A percentile compares a stretch with the other conserved stretches of the same genome.
These are phyloP conservation scores for Calliphora vicina DNA, from an alignment of 1,140 invertebrate species.

Conservation along the genomic window DNA sequence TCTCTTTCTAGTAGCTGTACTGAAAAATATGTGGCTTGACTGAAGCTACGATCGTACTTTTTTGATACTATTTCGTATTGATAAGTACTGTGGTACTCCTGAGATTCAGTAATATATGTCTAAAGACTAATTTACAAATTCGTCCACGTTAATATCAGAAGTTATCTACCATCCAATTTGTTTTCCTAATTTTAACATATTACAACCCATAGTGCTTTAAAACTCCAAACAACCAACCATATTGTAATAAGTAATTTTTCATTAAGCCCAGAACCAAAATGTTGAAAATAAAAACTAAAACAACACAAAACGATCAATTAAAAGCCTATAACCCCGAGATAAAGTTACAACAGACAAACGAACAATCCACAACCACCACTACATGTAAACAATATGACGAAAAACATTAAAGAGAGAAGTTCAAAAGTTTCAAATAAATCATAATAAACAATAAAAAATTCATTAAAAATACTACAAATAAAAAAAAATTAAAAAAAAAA, in stretches of 20 bases:
- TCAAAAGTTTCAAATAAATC: slow-evolving; percentile 45
- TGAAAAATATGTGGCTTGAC: too few relatives aligned
- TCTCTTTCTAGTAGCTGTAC: too few relatives aligned
- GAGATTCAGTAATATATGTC: too few relatives aligned
- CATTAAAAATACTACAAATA: slow-evolving; percentile 35
- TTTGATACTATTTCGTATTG: too few relatives aligned
- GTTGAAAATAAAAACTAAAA: slow-evolving; percentile 8
- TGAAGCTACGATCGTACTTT: too few relatives aligned
- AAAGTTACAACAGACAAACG: neutral
- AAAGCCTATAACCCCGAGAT: slow-evolving; percentile 23
- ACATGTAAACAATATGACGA: neutral
- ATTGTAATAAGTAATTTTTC: neutral
- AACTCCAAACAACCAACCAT: too few relatives aligned
- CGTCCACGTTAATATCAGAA: too few relatives aligned
- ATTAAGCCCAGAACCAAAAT: neutral
- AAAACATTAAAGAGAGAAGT: slow-evolving; percentile 32
- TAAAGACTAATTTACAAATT: too few relatives aligned
- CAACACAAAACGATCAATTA: slow-evolving; percentile 27
- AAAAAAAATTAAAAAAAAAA: neutral
- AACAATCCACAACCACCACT: neutral
- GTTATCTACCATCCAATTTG: neutral
- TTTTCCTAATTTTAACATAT: neutral
- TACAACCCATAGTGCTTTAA: neutral
- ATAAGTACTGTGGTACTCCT: too few relatives aligned
- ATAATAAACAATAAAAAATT: slow-evolving; percentile 32